These are phyloP conservation scores for Diploptera punctata DNA, from an alignment of 2,888 invertebrate genomes.

Conservation along the genomic window DNA sequence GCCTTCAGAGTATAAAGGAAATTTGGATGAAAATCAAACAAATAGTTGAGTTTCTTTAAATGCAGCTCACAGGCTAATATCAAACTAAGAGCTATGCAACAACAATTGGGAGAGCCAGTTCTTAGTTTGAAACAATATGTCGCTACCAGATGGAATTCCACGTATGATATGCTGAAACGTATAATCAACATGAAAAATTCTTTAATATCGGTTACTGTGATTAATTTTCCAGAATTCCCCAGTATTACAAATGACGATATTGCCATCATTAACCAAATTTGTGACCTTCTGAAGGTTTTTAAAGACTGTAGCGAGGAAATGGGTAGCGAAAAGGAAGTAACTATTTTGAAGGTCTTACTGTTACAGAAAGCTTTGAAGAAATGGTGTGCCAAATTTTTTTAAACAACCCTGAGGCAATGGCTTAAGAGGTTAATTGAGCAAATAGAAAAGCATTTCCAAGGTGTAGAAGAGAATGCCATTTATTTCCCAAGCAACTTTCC, in stretches of 20 bases:
- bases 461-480: background rate
- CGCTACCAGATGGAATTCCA: too few species aligned
- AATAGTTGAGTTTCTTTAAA: slow-evolving; percentile 15
- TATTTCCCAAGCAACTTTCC: background rate
- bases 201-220: too few species aligned
- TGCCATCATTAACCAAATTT: too few species aligned
- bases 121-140: too few species aligned
- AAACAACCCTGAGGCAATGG: background rate
- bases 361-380: too few species aligned
- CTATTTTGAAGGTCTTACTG: too few species aligned
- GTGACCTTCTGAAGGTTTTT: slow-evolving; percentile 37
- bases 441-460: background rate
- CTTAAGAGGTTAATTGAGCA: background rate
- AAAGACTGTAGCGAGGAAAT: slow-evolving; percentile 37
- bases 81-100: background rate
- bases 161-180: too few species aligned
- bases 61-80: background rate
- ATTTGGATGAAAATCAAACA: slow-evolving; percentile 7
- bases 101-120: too few species aligned
- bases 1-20: background rate
- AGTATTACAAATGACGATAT: too few species aligned
- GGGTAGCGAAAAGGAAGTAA: too few species aligned
- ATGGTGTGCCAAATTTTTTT: background rate
- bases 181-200: too few species aligned
- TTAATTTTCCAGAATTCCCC: too few species aligned